A percentile compares a stretch with the other conserved stretches of the same genome.
phyloP scores from a whole-genome alignment of 1,140 invertebrate species.

The Penaeus vannamei region DNA sequence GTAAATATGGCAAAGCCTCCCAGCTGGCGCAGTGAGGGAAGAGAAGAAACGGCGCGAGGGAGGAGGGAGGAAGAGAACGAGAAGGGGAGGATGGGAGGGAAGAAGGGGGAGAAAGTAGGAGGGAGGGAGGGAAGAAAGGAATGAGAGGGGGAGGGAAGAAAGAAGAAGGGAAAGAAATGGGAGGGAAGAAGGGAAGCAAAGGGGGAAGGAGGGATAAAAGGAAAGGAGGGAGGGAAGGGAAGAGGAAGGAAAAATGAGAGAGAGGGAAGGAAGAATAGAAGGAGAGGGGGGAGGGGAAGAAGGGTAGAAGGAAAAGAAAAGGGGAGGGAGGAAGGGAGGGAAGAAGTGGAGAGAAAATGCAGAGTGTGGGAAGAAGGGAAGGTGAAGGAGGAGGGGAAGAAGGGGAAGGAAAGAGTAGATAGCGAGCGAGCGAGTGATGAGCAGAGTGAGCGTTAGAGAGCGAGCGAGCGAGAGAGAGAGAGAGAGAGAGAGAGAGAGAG shows the following conservation, averaged over 20 bases:
- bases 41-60: background rate
- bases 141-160: background rate
- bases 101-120: constrained; percentile 3
- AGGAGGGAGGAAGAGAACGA: background rate
- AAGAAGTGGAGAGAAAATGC: too few relatives aligned
- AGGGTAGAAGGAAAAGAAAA: background rate
- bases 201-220: background rate
- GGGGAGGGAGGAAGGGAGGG: background rate
- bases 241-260: background rate
- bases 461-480: constrained; percentile 10
- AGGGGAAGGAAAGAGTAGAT: background rate
- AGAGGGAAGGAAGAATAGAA: background rate
- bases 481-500: background rate
- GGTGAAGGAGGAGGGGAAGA: background rate
- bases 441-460: background rate
- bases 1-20: too few relatives aligned
- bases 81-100: background rate
- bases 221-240: background rate
- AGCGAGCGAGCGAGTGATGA: background rate
- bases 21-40: too few relatives aligned
- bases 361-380: background rate
- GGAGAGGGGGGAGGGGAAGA: background rate
- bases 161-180: background rate
- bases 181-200: too few relatives aligned
- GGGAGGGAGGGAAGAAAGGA: background rate